phyloP scores from a whole-genome alignment of 2,797 vertebrate genomes.

The Pantherophis vulpinus region DNA sequence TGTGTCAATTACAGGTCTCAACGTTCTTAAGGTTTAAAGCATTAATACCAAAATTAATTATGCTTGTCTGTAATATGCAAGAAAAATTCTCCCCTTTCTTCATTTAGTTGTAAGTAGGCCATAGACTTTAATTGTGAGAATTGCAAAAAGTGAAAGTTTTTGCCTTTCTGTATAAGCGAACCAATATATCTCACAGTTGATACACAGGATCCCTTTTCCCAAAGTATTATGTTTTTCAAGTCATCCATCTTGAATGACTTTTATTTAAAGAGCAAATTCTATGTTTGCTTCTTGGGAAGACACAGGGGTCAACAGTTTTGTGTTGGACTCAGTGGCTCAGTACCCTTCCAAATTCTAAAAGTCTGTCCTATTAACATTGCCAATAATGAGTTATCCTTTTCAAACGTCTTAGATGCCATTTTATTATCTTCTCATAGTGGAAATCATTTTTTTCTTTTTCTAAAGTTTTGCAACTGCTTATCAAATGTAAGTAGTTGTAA shows the following conservation, averaged over 20 bases:
- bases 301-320: neutral
- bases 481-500: neutral
- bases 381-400: neutral
- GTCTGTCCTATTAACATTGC: neutral
- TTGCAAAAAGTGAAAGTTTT: neutral
- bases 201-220: neutral
- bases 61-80: neutral
- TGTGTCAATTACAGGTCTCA: slow-evolving; percentile 14
- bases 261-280: neutral
- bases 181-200: neutral
- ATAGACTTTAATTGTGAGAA: neutral
- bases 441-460: neutral
- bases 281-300: neutral
- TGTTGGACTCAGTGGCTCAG: neutral
- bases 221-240: neutral
- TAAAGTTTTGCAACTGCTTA: neutral
- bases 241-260: neutral
- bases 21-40: slow-evolving; percentile 6
- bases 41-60: slow-evolving; percentile 18
- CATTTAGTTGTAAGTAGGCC: neutral
- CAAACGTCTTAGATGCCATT: neutral
- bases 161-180: neutral
- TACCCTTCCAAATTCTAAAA: neutral
- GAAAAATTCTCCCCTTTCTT: too few relatives aligned
- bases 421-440: neutral